Base-by-base conservation (phyloP, 2,888 invertebrate species). In the Macaria notata region DNA sequence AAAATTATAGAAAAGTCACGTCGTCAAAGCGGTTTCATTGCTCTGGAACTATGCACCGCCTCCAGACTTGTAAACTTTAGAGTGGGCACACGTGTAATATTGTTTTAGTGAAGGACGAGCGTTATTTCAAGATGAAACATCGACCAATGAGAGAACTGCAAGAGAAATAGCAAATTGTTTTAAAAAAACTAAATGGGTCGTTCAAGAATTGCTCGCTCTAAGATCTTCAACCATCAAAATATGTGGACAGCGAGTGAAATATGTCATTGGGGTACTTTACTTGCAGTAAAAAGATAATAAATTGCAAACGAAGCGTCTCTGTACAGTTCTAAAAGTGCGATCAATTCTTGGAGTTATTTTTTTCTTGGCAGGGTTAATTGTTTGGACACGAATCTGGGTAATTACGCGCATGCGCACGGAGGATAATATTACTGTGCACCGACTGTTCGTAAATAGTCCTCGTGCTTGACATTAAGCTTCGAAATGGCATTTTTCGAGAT, bases 381-480 rank as follows among this genome's bases (percentile, higher is more conserved):
- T 55, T 46, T 33, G 54, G 56, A 51, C 60, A 56, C 51, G 49
- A 45, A 49, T 56, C 56, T 33, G 47, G 45, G 64, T 61, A 66
- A 66, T 66, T 64, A 58, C 38, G 49, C 29, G 48, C 41, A 61
- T 53, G 61, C 58, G 43, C 60, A 59, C 46, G 54, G 50, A 54
- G 57, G 59, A 61, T 61, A 61, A 61, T 65, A 70, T 65, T 65
- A 53, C 59, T 54, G 64, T 62, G 59, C 65, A 39, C 50, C 63
- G 64, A 69, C 61, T 62, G 68, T 65, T 65, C 66, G 68, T 66
- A 63, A 73, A 75, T 73, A 70, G 63, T 66, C 65, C 61, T 59
- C 69, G 65, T 65, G 74, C 71, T 78, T 78, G 78, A 77, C 81
- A 81, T 82, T 81, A 76, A 78, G 70, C 70, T 74, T 68, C 66